Percentiles rank a stretch among this genome's conserved stretches.
phyloP scores from a whole-genome alignment of 2,797 vertebrate species.

The Microctenopoma stevenorrisi region DNA sequence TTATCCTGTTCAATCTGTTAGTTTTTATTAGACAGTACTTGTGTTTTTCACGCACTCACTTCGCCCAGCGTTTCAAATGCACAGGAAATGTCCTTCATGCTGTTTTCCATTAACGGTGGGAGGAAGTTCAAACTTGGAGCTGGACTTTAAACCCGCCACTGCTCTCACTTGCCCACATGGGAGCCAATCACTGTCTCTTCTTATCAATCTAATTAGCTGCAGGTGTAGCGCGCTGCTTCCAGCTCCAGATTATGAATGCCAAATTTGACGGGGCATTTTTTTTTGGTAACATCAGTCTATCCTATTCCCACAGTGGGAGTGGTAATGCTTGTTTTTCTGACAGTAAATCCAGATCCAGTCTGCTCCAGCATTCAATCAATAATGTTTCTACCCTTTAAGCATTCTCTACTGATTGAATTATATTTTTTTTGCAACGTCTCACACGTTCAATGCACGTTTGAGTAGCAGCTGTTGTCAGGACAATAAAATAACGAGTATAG shows the following conservation, averaged over 20 bases:
- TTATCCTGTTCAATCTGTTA: not conserved
- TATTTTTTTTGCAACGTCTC: slow-evolving; percentile 27
- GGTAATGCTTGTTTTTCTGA: slow-evolving; percentile 37
- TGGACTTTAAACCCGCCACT: slow-evolving; percentile 4
- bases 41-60: not conserved
- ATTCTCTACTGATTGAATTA: slow-evolving; percentile 38
- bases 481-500: not conserved
- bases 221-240: slow-evolving; percentile 23
- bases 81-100: not conserved
- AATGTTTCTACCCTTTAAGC: slow-evolving; percentile 37
- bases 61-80: too few species aligned
- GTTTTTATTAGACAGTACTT: not conserved
- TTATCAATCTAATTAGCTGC: slow-evolving; percentile 34
- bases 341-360: slow-evolving; percentile 31
- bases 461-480: slow-evolving; percentile 15
- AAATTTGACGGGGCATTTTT: slow-evolving; percentile 11
- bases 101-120: not conserved
- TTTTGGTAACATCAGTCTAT: not conserved
- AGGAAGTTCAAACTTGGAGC: slow-evolving; percentile 1
- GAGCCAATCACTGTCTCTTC: slow-evolving; percentile 23
- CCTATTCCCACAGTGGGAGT: slow-evolving; percentile 8
- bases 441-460: slow-evolving; percentile 22
- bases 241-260: slow-evolving; percentile 15
- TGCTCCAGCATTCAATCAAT: slow-evolving; percentile 44
- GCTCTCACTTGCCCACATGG: slow-evolving; percentile 15